Evolutionary conservation across 2,888 invertebrate species (phyloP).

Genomic region (Cenopis cana): DNA sequence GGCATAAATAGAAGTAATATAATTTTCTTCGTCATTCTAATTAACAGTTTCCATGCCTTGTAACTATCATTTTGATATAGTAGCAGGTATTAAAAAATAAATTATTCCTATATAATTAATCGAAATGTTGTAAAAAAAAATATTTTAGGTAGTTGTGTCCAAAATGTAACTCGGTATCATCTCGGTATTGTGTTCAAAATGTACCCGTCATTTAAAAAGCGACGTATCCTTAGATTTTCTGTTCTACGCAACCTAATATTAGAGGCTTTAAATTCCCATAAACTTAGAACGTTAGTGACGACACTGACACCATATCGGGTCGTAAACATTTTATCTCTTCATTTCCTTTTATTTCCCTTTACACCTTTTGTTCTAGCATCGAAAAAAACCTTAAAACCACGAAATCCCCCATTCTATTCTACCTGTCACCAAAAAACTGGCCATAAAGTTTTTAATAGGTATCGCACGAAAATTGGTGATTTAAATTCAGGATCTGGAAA

Average conservation of each 20-base stretch:
- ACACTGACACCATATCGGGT: conserved; percentile 71
- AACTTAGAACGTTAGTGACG: conserved; percentile 62
- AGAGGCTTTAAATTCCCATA: conserved; percentile 72
- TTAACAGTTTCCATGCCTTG: too few relatives aligned
- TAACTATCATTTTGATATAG: too few relatives aligned
- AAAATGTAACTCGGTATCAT: too few relatives aligned
- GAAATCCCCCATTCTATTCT: conserved; percentile 31
- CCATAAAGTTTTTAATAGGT: conserved; percentile 50
- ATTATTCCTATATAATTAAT: too few relatives aligned
- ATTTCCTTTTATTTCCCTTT: conserved; percentile 70
- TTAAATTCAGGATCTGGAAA: conserved; percentile 34
- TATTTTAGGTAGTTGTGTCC: too few relatives aligned
- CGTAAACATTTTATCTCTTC: conserved; percentile 82
- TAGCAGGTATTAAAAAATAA: too few relatives aligned
- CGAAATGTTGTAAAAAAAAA: too few relatives aligned
- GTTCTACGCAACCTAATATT: conserved; percentile 61
- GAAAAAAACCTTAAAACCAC: conserved; percentile 39
- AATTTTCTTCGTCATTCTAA: too few relatives aligned
- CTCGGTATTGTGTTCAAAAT: too few relatives aligned
- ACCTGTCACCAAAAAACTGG: conserved; percentile 47
- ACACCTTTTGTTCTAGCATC: conserved; percentile 49
- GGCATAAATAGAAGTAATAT: too few relatives aligned
- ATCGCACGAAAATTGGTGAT: conserved; percentile 31
- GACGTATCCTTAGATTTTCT: conserved; percentile 46
- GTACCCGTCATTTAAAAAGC: not conserved